Evolutionary conservation across 1,140 invertebrate genomes (phyloP), one percentile per base, ranked within the genome.

Genomic region (Pinna nobilis): DNA sequence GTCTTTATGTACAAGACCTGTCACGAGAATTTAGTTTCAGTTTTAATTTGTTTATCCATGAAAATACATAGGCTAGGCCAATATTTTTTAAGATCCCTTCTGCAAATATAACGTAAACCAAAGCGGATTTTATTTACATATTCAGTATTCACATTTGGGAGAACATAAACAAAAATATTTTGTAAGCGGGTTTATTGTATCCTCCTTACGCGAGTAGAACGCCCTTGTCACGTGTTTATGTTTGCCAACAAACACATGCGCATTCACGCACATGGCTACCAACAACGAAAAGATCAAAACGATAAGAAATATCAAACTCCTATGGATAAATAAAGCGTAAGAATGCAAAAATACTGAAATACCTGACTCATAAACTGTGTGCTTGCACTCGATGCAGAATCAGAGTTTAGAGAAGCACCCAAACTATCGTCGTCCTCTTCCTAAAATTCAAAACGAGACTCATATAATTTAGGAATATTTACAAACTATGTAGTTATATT

Each of bases 361-460:
- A 85, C 83, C 81, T 83, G 83, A 50, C 74, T 83, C 77, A 82
- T 79, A 77, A 83, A 85, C 70, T 74, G 61, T 67, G 78, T 60
- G 66, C 57, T 53, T 39, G 68, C 57, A 67, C 49, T 35, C 20
- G 60, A 49, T 30, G 68, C n/a, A n/a, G n/a, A n/a, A 51, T 49
- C 71, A 53, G 47, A 51, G 33, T 37, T 57, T 33, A 68, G 32
- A 63, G 37, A 49, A 32, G n/a, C 37, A 63, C 11, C 63, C 50
- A 74, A 72, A 11, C 70, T 67, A 63, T 84, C 77, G 33, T 86
- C 84, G 53, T 83, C 82, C 32, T 86, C 84, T 69, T 84, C 82
- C 82, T 84, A 33, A 76, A 84, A 80, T 68, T 51, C 50, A 77
- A 67, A 72, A 72, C 70, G 70, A 72, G 70, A 72, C 70, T 39